Percentiles rank a stretch among this genome's conserved stretches.
Evolutionary conservation across 2,797 vertebrate species (phyloP).

Genomic region (Phalloptychus januarius): DNA sequence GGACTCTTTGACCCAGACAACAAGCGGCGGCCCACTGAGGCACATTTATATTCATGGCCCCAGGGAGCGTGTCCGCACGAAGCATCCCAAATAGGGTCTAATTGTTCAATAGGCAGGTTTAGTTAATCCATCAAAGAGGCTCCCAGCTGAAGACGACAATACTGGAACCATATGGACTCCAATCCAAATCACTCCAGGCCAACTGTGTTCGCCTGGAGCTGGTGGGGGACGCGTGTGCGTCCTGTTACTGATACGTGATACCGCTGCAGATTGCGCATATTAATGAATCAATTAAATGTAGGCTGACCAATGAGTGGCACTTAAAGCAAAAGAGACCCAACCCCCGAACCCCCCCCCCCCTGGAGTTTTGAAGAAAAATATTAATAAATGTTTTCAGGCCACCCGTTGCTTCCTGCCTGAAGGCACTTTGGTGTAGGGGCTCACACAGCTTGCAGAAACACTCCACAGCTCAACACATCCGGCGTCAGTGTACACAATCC

Average conservation of each 20-base stretch:
- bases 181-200: conserved; percentile 80
- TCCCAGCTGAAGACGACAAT: conserved; percentile 92
- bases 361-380: background rate
- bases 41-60: conserved; percentile 90
- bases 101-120: conserved; percentile 85
- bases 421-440: conserved; percentile 77
- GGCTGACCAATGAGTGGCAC: background rate
- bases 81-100: conserved; percentile 83
- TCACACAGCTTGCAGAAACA: background rate
- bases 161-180: conserved; percentile 95
- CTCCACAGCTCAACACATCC: background rate
- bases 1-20: background rate
- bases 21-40: conserved; percentile 59
- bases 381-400: conserved; percentile 49
- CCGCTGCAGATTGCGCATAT: background rate
- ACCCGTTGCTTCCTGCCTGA: conserved; percentile 68
- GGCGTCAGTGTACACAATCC: background rate
- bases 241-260: conserved; percentile 11
- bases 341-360: no score
- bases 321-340: background rate
- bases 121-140: conserved; percentile 97
- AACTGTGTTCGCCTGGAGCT: conserved; percentile 68
- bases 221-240: conserved; percentile 43
- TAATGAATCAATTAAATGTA: background rate
- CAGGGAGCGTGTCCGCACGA: conserved; percentile 76